These are phyloP conservation scores for Cosmopolites sordidus DNA, from an alignment of 2,888 invertebrate genomes.

Conservation along the genomic window DNA sequence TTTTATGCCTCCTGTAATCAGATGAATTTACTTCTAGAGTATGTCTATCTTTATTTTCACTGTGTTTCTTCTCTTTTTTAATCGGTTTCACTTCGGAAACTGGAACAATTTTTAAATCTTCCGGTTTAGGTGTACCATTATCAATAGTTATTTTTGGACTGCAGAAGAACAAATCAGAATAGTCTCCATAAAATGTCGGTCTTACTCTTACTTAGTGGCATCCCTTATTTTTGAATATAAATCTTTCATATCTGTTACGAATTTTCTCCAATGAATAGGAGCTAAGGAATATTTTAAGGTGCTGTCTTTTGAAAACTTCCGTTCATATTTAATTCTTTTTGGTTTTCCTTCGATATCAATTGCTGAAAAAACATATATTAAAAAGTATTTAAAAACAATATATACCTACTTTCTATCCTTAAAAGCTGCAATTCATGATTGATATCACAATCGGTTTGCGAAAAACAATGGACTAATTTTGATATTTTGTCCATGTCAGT, in stretches of 20 bases:
- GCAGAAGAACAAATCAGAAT: too few relatives aligned
- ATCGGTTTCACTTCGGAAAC: slow-evolving; percentile 41
- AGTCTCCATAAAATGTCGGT: too few relatives aligned
- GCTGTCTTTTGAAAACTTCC: slow-evolving; percentile 47
- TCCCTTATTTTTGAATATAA: slow-evolving; percentile 42
- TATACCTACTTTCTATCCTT: slow-evolving; percentile 70
- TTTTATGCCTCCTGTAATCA: slow-evolving; percentile 37
- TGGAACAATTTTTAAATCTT: slow-evolving; percentile 35
- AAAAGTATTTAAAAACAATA: neutral
- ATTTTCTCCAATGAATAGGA: slow-evolving; percentile 41
- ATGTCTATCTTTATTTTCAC: slow-evolving; percentile 34
- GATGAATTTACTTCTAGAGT: slow-evolving; percentile 39
- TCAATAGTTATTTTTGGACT: slow-evolving; percentile 48
- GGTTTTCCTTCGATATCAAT: slow-evolving; percentile 58
- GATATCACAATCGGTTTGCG: slow-evolving; percentile 67
- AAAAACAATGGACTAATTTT: slow-evolving; percentile 66
- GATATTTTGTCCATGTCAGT: slow-evolving; percentile 74
- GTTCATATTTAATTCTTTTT: slow-evolving; percentile 51
- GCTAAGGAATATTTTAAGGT: slow-evolving; percentile 41
- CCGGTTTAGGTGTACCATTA: slow-evolving; percentile 39
- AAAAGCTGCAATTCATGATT: slow-evolving; percentile 73
- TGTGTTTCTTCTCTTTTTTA: slow-evolving; percentile 40
- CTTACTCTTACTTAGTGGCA: slow-evolving; percentile 37
- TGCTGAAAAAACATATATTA: slow-evolving; percentile 52
- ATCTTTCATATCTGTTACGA: slow-evolving; percentile 38